These are phyloP conservation scores for Lacanobia wlatinum DNA, from an alignment of 2,888 invertebrate genomes.

Conservation along the genomic window DNA sequence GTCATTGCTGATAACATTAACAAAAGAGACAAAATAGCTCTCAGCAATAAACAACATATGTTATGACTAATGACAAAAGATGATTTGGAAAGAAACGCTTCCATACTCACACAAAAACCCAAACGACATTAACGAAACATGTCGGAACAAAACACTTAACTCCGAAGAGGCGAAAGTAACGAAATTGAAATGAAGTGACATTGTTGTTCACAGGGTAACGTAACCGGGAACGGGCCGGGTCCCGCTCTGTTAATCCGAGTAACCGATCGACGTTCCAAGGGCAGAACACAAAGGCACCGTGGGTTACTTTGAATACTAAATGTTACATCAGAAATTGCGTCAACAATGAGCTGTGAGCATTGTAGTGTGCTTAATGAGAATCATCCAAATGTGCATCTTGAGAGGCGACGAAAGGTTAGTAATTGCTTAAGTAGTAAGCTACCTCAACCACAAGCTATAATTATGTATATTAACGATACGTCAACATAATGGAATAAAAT, in stretches of 20 bases:
- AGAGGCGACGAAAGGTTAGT: neutral
- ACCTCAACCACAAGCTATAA: neutral
- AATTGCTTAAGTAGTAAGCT: neutral
- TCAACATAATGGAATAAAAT: too few species aligned
- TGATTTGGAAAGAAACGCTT: slow-evolving; percentile 1
- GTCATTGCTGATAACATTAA: neutral
- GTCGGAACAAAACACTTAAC: slow-evolving; percentile 46
- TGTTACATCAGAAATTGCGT: slow-evolving; percentile 53
- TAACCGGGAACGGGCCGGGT: slow-evolving; percentile 59
- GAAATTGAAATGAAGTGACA: slow-evolving; percentile 57
- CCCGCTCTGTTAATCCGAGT: slow-evolving; percentile 74
- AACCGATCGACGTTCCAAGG: slow-evolving; percentile 77
- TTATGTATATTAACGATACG: too few species aligned
- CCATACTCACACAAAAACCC: slow-evolving; percentile 8
- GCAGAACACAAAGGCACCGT: slow-evolving; percentile 71
- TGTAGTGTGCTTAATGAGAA: slow-evolving; percentile 15
- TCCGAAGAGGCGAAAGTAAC: slow-evolving; percentile 53
- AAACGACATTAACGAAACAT: slow-evolving; percentile 24
- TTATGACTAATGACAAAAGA: neutral
- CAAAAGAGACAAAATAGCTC: slow-evolving; percentile 9
- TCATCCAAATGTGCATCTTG: slow-evolving; percentile 8
- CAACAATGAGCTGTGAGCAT: slow-evolving; percentile 14
- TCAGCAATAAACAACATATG: neutral
- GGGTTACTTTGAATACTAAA: slow-evolving; percentile 64
- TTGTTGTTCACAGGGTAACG: slow-evolving; percentile 52